Base-by-base conservation (phyloP, 1,140 invertebrate species). In the Nasonia longicornis region DNA sequence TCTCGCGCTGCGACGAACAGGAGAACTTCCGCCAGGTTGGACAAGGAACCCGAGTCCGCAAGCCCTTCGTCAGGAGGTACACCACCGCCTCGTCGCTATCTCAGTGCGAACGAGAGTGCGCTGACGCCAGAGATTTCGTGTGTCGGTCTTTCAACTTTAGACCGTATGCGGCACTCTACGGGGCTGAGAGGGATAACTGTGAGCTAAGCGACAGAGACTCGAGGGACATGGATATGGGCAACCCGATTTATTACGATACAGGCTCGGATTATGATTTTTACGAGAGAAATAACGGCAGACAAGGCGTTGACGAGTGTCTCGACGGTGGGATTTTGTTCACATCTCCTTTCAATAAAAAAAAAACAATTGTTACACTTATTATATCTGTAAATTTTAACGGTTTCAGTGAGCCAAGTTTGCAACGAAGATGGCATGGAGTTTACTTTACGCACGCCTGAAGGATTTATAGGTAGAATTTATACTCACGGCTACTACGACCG, bases 351-450 rank as follows among this genome's bases (percentile, higher is more conserved):
- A 26, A 20, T 6, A 71, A 2, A 38, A 11, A 16, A 38, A 14
- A 7, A 35, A 31, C 14, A n/a, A 42, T 8, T 71, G 69, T 71
- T 52, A 64, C 22, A 26, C n/a, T 42, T 45, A 42, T 77, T 45
- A 42, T 77, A 1, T 35, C 3, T 26, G 14, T 67, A 12, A 77
- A 69, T 58, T 7, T 20, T 16, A 58, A 58, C 38, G 1, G 3
- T 48, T 67, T 45, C 86, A 97, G 97, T 98, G 48, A 95, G 95
- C 78, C 96, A 98, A 93, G 94, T 95, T 1, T 98, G 97, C 89
- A 97, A 95, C 85, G 96, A 97, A 90, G 96, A 97, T 88, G 97
- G 96, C 0, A 98, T 98, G 96, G 96, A 97, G 89, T 97, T 98
- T 86, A 97, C 95, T 2, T 90, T 98, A 22, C 92, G 95, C 72